Evolutionary conservation across 2,888 invertebrate species (phyloP), one percentile per base, ranked within the genome.

Genomic region (Pediacus dermestoides): DNA sequence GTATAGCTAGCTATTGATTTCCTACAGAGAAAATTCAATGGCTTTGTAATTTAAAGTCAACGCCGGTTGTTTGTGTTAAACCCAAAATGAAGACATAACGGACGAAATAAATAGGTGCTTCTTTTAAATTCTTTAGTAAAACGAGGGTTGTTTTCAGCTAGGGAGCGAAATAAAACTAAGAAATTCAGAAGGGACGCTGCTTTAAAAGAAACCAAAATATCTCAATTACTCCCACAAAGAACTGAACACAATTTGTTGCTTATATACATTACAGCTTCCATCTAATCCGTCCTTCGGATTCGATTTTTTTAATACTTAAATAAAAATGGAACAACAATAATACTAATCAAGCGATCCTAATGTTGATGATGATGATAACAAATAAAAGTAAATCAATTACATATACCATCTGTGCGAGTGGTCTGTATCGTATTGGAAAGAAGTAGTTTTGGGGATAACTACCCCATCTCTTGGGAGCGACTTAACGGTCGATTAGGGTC

Each of bases 401-500:
- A 45, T 48, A 6, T 42, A 49, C 50, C 55, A 55, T 55, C 47
- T 55, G 55, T 46, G 48, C 46, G 48, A 55, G 55, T 55, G 55
- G 53, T 37, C 33, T 35, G 41, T 18, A 34, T 39, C 34, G 37
- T 12, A 37, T 33, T 35, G 23, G 18, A 28, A 48, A 48, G 48
- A 46, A 41, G 37, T 39, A 46, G 42, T 53, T 49, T 51, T 45
- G 52, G 50, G 52, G 55, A 36, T 52, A 55, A 58, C 54, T 58
- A 55, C 59, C 59, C 61, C 46, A 48, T 61, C 64, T 55, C 63
- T 40, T 30, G 63, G 62, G 66, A 54, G 46, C 59, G 61, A 59
- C 66, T 67, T 67, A 65, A 64, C 68, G 67, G 60, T 67, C 68
- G 67, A 67, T 68, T 68, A 67, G 64, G 62, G 64, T 58, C 62